Evolutionary conservation across 2,888 invertebrate genomes (phyloP), one percentile per base, ranked within the genome.

Genomic region (Clitarchus hookeri): DNA sequence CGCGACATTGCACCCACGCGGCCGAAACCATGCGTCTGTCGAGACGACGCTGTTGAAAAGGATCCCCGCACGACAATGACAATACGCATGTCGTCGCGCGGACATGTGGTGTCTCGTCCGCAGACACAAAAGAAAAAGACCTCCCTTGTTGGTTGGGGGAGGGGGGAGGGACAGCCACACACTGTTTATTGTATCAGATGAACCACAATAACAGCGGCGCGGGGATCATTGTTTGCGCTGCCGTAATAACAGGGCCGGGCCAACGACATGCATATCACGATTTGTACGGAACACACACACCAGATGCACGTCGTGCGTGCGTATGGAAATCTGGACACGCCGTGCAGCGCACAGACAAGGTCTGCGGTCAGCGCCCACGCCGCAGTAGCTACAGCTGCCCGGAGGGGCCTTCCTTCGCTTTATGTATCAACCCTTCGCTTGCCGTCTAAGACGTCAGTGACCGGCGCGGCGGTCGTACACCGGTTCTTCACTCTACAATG

Each of bases 151-250:
- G 48, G 48, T 48, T 8, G n/a, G n/a, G n/a, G 3, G 53, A 53
- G 53, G 53, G 53, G 53, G 53, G 2, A 23, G 65, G n/a, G 8
- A 16, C 44, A 44, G 84, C 54, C 84, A 48, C 44, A 26, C 85
- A 44, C 85, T 23, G 48, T 44, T 85, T 26, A 48, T 79, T 85
- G 48, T 84, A 54, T 25, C 27, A 84, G 27, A 78, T 48, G 65
- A 78, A 65, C 84, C 65, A 44, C 84, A 84, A 78, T 23, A 65
- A 54, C 27, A 25, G 84, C 48, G 44, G 36, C 44, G 48, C 48
- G 36, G 54, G 44, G 48, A 84, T 53, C n/a, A 78, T n/a, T 27
- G 85, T 12, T 26, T 23, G 25, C 44, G 85, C 44, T 8, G 65
- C 8, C 79, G 65, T 65, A 65, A 65, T 65, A n/a, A 65, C 65